Evolutionary conservation across 2,888 invertebrate genomes (phyloP).

Genomic region (Dasysyrphus albostriatus): DNA sequence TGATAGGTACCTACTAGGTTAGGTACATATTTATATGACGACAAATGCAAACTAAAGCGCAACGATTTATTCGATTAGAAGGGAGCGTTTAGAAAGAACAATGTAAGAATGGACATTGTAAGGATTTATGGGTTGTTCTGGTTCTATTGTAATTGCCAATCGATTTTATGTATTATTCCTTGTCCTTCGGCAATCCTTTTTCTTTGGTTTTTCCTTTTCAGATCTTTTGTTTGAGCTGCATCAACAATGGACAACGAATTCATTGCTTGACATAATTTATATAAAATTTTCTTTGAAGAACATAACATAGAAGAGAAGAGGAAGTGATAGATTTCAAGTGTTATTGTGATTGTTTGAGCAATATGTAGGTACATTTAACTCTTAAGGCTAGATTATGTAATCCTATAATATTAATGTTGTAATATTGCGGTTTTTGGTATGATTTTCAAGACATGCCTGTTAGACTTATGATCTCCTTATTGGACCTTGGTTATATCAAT

Average conservation of each 20-base stretch:
- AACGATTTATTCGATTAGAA: constrained; percentile 12
- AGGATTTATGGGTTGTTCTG: constrained; percentile 11
- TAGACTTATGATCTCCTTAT: no score
- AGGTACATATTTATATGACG: background rate
- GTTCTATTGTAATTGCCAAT: constrained; percentile 11
- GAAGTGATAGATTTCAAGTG: background rate
- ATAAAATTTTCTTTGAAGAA: background rate
- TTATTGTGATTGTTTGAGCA: background rate
- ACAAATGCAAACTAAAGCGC: constrained; percentile 12
- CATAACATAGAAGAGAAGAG: background rate
- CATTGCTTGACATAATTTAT: background rate
- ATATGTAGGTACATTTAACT: background rate
- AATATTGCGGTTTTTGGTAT: no score
- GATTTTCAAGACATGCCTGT: no score
- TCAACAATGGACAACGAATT: background rate
- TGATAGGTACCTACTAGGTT: background rate
- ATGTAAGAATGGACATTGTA: background rate
- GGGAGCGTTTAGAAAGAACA: constrained; percentile 12
- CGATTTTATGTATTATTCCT: constrained; percentile 5
- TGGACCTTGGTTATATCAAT: no score
- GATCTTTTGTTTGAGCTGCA: constrained; percentile 2
- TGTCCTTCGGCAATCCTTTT: background rate
- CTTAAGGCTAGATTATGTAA: background rate
- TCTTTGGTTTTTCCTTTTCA: background rate
- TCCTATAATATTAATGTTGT: no score